phyloP scores from a whole-genome alignment of 2,113 vertebrate genomes.

The Pterocles burchelli region DNA sequence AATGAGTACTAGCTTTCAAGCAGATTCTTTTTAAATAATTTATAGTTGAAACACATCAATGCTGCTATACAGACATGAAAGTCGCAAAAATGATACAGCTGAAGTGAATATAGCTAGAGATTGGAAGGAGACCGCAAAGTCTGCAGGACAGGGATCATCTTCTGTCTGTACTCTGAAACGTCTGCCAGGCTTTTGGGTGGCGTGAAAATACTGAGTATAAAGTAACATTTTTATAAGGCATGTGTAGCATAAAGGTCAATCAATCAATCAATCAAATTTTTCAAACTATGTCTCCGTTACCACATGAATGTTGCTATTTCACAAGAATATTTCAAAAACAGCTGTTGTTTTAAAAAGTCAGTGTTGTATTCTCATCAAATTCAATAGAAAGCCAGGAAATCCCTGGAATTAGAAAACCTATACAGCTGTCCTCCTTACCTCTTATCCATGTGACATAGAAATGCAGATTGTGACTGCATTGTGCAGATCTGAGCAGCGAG shows the following conservation, averaged over 20 bases:
- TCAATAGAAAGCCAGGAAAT: slow-evolving; percentile 52
- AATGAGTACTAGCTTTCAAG: background rate
- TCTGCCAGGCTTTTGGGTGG: slow-evolving; percentile 28
- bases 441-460: slow-evolving; percentile 32
- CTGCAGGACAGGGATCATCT: slow-evolving; percentile 21
- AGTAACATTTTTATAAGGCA: background rate
- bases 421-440: slow-evolving; percentile 29
- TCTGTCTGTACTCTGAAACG: slow-evolving; percentile 3
- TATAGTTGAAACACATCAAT: slow-evolving; percentile 7
- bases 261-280: slow-evolving; percentile 11
- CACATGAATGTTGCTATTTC: background rate
- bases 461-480: slow-evolving; percentile 40
- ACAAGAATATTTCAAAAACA: slow-evolving; percentile 6
- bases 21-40: slow-evolving; percentile 1
- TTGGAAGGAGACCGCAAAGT: background rate
- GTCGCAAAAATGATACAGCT: background rate
- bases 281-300: slow-evolving; percentile 7
- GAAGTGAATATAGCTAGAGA: background rate
- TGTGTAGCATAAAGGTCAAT: slow-evolving; percentile 14
- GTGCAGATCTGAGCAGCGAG: slow-evolving; percentile 23
- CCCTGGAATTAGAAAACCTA: slow-evolving; percentile 39
- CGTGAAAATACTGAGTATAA: slow-evolving; percentile 6
- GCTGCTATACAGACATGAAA: background rate
- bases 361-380: slow-evolving; percentile 10
- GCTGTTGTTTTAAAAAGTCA: background rate